Conservation (phyloP, 2,888 invertebrate species). For the Lissonota sp. region DNA sequence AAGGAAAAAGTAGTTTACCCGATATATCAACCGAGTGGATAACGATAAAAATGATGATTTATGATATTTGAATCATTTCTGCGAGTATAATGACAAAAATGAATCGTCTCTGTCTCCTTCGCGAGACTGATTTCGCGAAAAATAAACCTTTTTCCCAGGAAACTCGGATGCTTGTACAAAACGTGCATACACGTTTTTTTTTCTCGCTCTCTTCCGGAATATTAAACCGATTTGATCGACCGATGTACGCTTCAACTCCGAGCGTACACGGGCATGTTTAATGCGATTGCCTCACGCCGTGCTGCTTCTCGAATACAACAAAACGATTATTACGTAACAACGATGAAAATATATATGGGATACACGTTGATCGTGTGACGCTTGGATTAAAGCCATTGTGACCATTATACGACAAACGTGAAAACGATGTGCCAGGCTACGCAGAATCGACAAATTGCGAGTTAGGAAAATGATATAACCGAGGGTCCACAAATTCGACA, state of each 20-base stretch:
- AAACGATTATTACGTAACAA: slow-evolving; percentile 24
- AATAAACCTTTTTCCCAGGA: too few species aligned
- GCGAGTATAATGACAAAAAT: too few species aligned
- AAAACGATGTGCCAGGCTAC: neutral
- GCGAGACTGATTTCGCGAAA: too few species aligned
- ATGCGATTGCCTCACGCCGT: slow-evolving; percentile 30
- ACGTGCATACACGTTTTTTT: too few species aligned
- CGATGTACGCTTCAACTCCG: slow-evolving; percentile 23
- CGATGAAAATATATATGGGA: slow-evolving; percentile 46
- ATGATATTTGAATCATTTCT: too few species aligned
- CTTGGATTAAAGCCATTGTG: slow-evolving; percentile 34
- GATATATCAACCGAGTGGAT: too few species aligned
- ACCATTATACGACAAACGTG: neutral
- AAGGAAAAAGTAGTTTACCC: too few species aligned
- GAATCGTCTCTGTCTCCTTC: too few species aligned
- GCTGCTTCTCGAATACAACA: slow-evolving; percentile 10
- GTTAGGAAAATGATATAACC: neutral
- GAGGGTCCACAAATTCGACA: neutral
- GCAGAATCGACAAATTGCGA: slow-evolving; percentile 17
- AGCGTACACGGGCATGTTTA: slow-evolving; percentile 37
- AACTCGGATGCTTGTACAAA: neutral
- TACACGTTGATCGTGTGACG: neutral
- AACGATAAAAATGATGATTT: too few species aligned
- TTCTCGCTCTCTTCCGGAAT: slow-evolving; percentile 8
- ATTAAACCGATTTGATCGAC: slow-evolving; percentile 25